phyloP scores from a whole-genome alignment of 2,888 invertebrate species.

The Strigamia maritima region DNA sequence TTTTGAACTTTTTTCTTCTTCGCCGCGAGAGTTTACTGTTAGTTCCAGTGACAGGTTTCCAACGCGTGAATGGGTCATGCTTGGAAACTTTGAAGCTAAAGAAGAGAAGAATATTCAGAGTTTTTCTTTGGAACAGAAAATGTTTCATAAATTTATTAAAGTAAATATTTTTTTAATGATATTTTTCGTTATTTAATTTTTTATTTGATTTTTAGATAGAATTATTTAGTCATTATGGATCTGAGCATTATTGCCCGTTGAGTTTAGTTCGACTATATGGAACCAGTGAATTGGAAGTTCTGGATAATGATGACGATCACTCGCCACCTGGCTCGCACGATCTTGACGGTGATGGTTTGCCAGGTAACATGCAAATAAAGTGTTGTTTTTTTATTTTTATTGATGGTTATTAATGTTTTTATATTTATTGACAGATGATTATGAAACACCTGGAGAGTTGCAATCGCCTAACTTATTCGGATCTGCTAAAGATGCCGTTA shows the following conservation, averaged over 20 bases:
- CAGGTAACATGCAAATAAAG: slow-evolving; percentile 48
- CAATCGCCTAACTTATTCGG: slow-evolving; percentile 59
- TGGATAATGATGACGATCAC: slow-evolving; percentile 46
- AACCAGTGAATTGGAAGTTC: slow-evolving; percentile 70
- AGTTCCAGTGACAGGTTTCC: slow-evolving; percentile 85
- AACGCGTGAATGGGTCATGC: slow-evolving; percentile 83
- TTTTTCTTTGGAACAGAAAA: slow-evolving; percentile 73
- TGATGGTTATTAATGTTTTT: neutral
- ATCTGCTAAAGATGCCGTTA: slow-evolving; percentile 83
- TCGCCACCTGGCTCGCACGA: slow-evolving; percentile 56
- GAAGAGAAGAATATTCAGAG: slow-evolving; percentile 83
- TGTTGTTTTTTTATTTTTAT: slow-evolving; percentile 42
- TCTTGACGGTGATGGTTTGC: slow-evolving; percentile 56
- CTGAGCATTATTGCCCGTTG: slow-evolving; percentile 95
- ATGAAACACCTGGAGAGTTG: slow-evolving; percentile 48
- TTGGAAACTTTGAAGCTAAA: slow-evolving; percentile 81
- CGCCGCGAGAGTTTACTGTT: slow-evolving; percentile 85
- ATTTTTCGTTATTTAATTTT: slow-evolving; percentile 44
- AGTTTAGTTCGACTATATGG: slow-evolving; percentile 93
- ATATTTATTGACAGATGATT: slow-evolving; percentile 46
- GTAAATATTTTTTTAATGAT: slow-evolving; percentile 52
- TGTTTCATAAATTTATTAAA: slow-evolving; percentile 85
- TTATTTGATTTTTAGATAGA: slow-evolving; percentile 59
- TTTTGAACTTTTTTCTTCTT: slow-evolving; percentile 95
- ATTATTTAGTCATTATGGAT: slow-evolving; percentile 88